Evolutionary conservation across 2,888 invertebrate genomes (phyloP).

Genomic region (Protophormia terraenovae): DNA sequence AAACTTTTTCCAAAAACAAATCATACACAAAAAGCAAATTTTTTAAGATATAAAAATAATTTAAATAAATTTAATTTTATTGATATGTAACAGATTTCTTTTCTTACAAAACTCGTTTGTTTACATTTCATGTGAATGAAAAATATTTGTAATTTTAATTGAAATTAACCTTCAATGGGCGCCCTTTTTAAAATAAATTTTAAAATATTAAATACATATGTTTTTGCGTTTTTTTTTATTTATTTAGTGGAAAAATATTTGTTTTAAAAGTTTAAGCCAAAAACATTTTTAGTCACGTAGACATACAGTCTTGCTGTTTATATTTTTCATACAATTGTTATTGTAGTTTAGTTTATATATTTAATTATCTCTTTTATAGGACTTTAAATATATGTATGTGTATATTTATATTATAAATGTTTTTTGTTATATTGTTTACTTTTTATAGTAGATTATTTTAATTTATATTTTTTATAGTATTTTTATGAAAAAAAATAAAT

Average conservation of each 20-base stretch:
- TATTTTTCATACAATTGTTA: not conserved
- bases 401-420: not conserved
- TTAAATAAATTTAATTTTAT: too few relatives aligned
- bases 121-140: not conserved
- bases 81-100: too few relatives aligned
- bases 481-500: not conserved
- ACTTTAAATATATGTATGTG: conserved; percentile 4
- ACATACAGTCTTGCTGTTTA: conserved; percentile 28
- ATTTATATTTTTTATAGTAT: not conserved
- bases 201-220: not conserved
- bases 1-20: too few relatives aligned
- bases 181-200: not conserved
- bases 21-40: too few relatives aligned
- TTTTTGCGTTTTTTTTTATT: too few relatives aligned
- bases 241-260: not conserved
- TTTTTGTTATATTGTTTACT: not conserved
- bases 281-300: conserved; percentile 49
- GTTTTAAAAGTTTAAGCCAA: not conserved
- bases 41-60: too few relatives aligned
- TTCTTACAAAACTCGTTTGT: not conserved
- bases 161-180: not conserved
- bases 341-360: not conserved
- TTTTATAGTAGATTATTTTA: not conserved
- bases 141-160: not conserved
- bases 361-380: not conserved